Base-by-base conservation (phyloP, 2,797 vertebrate genomes). In the Euphonia xanthogaster region DNA sequence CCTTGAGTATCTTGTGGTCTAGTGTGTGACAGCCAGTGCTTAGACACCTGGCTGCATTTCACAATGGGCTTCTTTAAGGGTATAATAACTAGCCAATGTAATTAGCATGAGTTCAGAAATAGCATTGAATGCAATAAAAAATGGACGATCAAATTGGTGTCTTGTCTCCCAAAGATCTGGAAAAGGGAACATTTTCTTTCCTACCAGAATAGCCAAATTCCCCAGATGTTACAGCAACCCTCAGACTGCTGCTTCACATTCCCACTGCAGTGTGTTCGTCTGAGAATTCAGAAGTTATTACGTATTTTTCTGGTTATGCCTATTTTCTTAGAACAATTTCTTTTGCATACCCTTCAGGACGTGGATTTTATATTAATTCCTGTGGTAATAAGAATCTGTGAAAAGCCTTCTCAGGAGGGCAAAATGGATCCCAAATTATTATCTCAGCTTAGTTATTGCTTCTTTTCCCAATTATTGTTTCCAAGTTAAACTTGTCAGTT, bases 381-480 rank as follows among this genome's bases (percentile, higher is more conserved):
- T 84, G 31, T 80, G 33, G 60, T 96, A 94, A 91, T 82, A 90
- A 92, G 23, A 71, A 70, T 19, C 57, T 51, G 7, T 39, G 50
- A 73, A 86, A 88, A 85, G 31, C 22, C 22, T 84, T 90, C 86
- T 66, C 60, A 87, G 57, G 39, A 91, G 37, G 66, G 31, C 21
- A 95, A 96, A 96, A 92, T 51, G 55, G 44, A 89, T 78, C 72
- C 9, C 40, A 87, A 65, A 94, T 95, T 93, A 94, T 94, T 93
- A 94, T 81, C 61, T 84, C 77, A 84, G 61, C 24, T 72, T 83
- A 57, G 31, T 78, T 86, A 93, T 91, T 93, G 60, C 25, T 94
- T 92, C 65, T 94, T 96, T 92, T 87, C 67, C 78, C 50, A 93
- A n/a, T 91, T 88, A 76, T 60, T 96, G 92, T 94, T 97, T 93